phyloP scores from a whole-genome alignment of 2,797 vertebrate species.

The Danio albolineatus region DNA sequence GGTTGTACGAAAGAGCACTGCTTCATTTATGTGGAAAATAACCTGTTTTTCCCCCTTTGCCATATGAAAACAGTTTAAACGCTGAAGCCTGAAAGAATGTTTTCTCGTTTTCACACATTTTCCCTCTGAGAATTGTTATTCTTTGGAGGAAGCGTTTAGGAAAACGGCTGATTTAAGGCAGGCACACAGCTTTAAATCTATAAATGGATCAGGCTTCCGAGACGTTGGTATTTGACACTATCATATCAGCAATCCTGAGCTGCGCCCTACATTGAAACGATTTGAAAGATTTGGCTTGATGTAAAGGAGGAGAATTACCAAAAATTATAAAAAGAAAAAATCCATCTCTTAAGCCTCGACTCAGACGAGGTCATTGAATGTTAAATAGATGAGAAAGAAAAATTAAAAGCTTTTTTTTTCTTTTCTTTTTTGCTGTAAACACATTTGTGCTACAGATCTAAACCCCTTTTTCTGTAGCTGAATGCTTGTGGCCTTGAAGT shows the following conservation, averaged over 20 bases:
- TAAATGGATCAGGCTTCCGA: constrained; percentile 17
- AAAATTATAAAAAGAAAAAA: background rate
- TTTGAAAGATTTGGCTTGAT: background rate
- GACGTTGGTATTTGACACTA: constrained; percentile 2
- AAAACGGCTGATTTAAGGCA: constrained; percentile 40
- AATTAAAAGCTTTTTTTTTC: background rate
- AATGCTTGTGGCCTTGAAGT: background rate
- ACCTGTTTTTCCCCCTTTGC: background rate
- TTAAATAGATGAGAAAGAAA: background rate
- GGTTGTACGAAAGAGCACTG: constrained; percentile 12
- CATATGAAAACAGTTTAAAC: constrained; percentile 26
- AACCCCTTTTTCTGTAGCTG: no score
- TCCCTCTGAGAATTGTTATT: constrained; percentile 3
- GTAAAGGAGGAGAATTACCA: background rate
- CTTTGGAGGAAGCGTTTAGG: constrained; percentile 4
- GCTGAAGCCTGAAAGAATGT: constrained; percentile 15
- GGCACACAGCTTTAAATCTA: constrained; percentile 4
- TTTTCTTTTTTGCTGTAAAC: background rate
- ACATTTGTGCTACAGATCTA: background rate
- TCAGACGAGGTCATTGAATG: constrained; percentile 3
- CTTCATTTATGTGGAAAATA: constrained; percentile 30
- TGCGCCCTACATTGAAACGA: background rate
- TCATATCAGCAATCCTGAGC: constrained; percentile 10
- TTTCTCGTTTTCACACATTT: constrained; percentile 26
- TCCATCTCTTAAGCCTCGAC: constrained; percentile 1